Evolutionary conservation across 2,888 invertebrate species (phyloP).

Genomic region (Diplolepis rosae): DNA sequence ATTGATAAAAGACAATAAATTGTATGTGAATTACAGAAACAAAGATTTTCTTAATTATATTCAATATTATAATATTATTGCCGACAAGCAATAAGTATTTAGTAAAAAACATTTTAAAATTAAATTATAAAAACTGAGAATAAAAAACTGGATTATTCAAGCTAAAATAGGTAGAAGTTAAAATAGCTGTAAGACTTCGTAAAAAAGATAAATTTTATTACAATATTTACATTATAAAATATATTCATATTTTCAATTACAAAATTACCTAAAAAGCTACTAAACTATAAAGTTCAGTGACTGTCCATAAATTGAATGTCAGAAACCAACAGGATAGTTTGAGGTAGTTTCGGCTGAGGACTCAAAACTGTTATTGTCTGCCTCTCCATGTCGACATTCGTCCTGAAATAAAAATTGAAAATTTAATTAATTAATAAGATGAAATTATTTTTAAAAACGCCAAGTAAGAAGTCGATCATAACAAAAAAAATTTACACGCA

Average conservation of each 20-base stretch:
- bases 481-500: constrained; percentile 84
- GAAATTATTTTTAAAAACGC: constrained; percentile 17
- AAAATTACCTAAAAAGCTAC: no score
- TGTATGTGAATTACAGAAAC: no score
- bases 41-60: no score
- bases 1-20: no score
- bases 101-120: no score
- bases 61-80: no score
- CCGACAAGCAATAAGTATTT: no score
- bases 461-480: background rate
- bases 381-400: constrained; percentile 91
- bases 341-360: constrained; percentile 95
- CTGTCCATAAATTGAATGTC: constrained; percentile 97
- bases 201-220: constrained; percentile 6
- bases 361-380: constrained; percentile 92
- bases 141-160: no score
- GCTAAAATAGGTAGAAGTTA: no score
- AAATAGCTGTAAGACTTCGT: no score
- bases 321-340: constrained; percentile 88
- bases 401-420: constrained; percentile 77
- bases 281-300: constrained; percentile 75
- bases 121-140: no score
- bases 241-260: background rate
- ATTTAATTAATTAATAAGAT: constrained; percentile 8
- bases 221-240: constrained; percentile 21